Conservation (phyloP, 2,113 vertebrate species). For the Siphamia tubifer region DNA sequence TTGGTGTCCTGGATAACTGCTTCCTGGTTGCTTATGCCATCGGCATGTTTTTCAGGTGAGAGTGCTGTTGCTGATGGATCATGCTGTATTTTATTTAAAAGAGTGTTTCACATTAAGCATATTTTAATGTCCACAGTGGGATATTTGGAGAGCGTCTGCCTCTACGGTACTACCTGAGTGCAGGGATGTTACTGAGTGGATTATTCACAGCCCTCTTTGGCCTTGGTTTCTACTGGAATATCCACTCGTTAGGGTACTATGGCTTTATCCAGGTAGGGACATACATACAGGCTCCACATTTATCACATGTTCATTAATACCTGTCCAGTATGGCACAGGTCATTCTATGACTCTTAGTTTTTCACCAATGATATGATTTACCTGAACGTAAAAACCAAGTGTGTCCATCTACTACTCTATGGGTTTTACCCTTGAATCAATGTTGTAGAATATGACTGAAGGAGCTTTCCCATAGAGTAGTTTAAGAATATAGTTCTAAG, state of each 20-base stretch:
- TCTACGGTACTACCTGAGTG: conserved; percentile 90
- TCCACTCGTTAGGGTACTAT: conserved; percentile 92
- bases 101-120: not conserved
- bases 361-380: too few species aligned
- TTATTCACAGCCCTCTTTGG: conserved; percentile 90
- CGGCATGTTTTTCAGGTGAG: conserved; percentile 97
- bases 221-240: conserved; percentile 91
- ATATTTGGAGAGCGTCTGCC: conserved; percentile 96
- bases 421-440: too few species aligned
- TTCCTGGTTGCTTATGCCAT: conserved; percentile 96
- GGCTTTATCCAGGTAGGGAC: conserved; percentile 93
- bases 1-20: conserved; percentile 91
- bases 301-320: too few species aligned
- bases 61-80: not conserved
- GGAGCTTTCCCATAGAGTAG: too few species aligned
- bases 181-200: conserved; percentile 91
- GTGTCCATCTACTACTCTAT: too few species aligned
- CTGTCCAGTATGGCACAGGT: too few species aligned
- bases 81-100: not conserved
- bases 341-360: too few species aligned
- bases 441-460: too few species aligned
- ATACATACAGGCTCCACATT: too few species aligned
- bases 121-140: conserved; percentile 76
- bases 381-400: too few species aligned
- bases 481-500: too few species aligned